These are phyloP conservation scores for Sturnus vulgaris DNA, from an alignment of 2,113 vertebrate species.

Conservation along the genomic window DNA sequence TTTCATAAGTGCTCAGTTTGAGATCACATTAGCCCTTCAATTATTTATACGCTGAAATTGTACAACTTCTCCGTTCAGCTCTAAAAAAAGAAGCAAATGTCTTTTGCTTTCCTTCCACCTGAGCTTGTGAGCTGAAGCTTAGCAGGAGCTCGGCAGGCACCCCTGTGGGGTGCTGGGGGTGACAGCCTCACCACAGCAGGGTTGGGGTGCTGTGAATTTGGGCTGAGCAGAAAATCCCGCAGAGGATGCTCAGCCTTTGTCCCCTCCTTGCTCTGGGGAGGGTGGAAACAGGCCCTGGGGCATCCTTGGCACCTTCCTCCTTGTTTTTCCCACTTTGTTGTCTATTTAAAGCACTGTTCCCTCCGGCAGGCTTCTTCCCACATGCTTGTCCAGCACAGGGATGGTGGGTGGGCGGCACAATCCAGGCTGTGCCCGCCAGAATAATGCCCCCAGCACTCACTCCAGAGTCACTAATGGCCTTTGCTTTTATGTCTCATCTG, in stretches of 20 bases:
- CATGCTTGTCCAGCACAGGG: fast-evolving
- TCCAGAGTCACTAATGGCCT: not conserved
- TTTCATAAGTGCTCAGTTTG: constrained; percentile 63
- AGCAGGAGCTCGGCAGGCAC: fast-evolving
- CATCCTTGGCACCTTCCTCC: not conserved
- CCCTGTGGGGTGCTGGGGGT: not conserved
- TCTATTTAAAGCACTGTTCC: not conserved
- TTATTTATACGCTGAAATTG: constrained; percentile 54
- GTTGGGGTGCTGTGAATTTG: not conserved
- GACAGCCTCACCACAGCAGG: not conserved
- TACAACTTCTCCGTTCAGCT: not conserved
- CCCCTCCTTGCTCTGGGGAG: not conserved
- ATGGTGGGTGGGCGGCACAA: not conserved
- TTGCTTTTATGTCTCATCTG: constrained; percentile 2
- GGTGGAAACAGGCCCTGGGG: not conserved
- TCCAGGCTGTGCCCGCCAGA: not conserved
- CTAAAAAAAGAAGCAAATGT: constrained; percentile 27
- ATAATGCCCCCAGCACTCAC: not conserved
- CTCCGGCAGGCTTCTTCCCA: not conserved
- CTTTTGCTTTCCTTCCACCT: not conserved
- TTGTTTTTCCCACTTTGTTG: not conserved
- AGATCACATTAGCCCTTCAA: constrained; percentile 53
- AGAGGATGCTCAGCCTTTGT: not conserved
- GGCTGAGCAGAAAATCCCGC: not conserved
- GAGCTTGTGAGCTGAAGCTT: not conserved